phyloP scores from a whole-genome alignment of 2,113 vertebrate genomes.

The Syngnathus typhle region DNA sequence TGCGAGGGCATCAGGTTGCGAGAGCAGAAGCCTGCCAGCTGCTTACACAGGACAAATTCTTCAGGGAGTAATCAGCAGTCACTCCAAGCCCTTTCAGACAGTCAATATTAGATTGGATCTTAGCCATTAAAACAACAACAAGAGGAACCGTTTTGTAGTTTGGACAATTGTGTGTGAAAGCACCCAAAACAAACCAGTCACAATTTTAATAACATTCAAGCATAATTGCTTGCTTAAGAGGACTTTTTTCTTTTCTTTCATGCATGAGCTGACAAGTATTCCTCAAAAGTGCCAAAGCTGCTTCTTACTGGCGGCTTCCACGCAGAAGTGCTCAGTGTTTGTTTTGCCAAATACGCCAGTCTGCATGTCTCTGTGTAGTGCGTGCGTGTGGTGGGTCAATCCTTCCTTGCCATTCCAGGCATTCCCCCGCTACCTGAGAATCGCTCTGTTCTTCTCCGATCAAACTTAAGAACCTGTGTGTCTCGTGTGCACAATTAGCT shows the following conservation, averaged over 20 bases:
- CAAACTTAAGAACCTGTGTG: slow-evolving; percentile 51
- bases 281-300: slow-evolving; percentile 6
- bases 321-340: not conserved
- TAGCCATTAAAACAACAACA: too few relatives aligned
- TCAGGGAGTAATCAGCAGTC: not conserved
- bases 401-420: slow-evolving; percentile 48
- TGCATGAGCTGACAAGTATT: not conserved
- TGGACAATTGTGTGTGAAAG: too few relatives aligned
- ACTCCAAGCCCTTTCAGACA: not conserved
- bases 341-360: not conserved
- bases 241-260: slow-evolving; percentile 1
- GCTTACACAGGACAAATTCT: slow-evolving; percentile 3
- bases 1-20: slow-evolving; percentile 30
- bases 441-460: slow-evolving; percentile 32
- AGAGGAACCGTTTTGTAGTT: too few relatives aligned
- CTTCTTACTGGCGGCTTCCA: not conserved
- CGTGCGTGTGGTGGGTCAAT: slow-evolving; percentile 10
- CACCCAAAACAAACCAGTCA: too few relatives aligned
- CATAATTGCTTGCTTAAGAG: not conserved
- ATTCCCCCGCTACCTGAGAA: slow-evolving; percentile 66
- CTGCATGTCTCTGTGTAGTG: not conserved
- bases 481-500: slow-evolving; percentile 13
- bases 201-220: not conserved
- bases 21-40: slow-evolving; percentile 25
- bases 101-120: too few relatives aligned